phyloP scores from a whole-genome alignment of 2,113 vertebrate genomes.

The Bubalus kerabau region DNA sequence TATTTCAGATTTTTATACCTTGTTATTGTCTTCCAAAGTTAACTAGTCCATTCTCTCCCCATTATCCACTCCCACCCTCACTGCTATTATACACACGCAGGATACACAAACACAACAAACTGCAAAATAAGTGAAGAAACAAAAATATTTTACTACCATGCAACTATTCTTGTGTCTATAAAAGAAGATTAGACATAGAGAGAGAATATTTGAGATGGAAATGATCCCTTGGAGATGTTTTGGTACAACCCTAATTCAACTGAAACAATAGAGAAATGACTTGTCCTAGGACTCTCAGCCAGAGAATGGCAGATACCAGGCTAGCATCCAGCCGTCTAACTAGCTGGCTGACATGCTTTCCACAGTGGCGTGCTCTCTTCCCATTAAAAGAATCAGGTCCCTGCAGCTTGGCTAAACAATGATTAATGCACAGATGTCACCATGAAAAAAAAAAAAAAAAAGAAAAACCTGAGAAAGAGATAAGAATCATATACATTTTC shows the following conservation, averaged over 20 bases:
- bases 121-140: constrained; percentile 19
- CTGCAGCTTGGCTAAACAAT: not conserved
- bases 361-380: not conserved
- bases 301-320: not conserved
- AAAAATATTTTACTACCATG: not conserved
- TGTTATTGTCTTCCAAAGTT: constrained; percentile 1
- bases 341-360: not conserved
- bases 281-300: not conserved
- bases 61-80: not conserved
- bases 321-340: not conserved
- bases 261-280: not conserved
- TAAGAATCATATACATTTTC: constrained; percentile 50
- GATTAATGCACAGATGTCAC: not conserved
- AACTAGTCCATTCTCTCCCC: not conserved
- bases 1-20: constrained; percentile 24
- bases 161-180: not conserved
- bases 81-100: not conserved
- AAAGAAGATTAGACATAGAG: constrained; percentile 9
- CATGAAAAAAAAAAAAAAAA: not conserved
- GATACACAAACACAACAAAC: not conserved
- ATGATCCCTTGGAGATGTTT: not conserved
- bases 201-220: not conserved
- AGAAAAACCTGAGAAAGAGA: constrained; percentile 10
- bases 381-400: not conserved
- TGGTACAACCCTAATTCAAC: not conserved